Base-by-base conservation (phyloP, 2,113 vertebrate genomes). In the Protomyctophum bolini region DNA sequence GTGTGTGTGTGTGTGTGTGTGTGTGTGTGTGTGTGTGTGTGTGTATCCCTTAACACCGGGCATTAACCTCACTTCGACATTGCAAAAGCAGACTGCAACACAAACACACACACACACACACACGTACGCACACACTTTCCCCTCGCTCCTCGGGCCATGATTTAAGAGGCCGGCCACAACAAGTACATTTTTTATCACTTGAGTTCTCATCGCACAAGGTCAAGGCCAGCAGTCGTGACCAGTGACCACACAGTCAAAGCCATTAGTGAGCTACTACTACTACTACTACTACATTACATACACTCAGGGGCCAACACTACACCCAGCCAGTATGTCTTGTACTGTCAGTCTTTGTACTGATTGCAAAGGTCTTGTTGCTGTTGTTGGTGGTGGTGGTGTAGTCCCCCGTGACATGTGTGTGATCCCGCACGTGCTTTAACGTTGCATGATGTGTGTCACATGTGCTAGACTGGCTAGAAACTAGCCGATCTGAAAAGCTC, bases 171-270 rank as follows among this genome's bases (percentile, higher is more conserved):
- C 69, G 33, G 33, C 33, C 33, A 41, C 33, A 2, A 33, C 76
- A 67, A 76, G 71, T 85, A 77, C 21, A 86, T 84, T 66, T 81
- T 85, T 83, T 82, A 87, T 87, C 76, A 75, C 65, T 51, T 47
- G 57, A 15, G 11, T 77, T 83, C 70, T 76, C 72, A 87, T 87
- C 77, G 66, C 70, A 75, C 67, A 15, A 47, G 62, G 50, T 56
- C 64, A 15, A 10, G 6, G 3, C 48, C 61, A 12, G 59, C 45
- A 60, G 72, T 66, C 63, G 7, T 11, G 47, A 68, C 65, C 21
- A 21, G 21, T 21, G 21, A 21, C 74, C 63, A 57, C 6, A 1
- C 69, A 73, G 15, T 10, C 58, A 41, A 21, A 59, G 14, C 10
- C 58, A 12, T 15, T 41, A 41, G 33, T 41, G 21, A 21, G 21